Evolutionary conservation across 1,140 invertebrate species (phyloP).

Genomic region (Phymastichus coffea): DNA sequence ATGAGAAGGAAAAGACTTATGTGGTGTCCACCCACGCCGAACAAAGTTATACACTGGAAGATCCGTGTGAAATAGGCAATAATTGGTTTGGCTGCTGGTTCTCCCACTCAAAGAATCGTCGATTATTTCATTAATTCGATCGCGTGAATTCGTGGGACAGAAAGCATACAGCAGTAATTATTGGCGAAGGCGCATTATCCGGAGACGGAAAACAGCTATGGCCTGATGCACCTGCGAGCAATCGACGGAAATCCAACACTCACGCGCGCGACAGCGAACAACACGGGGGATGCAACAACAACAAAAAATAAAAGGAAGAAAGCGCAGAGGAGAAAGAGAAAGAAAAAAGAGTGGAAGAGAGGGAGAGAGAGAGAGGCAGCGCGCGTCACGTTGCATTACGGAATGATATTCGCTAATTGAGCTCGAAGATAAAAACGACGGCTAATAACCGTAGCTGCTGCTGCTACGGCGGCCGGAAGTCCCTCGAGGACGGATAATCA

Average conservation of each 20-base stretch:
- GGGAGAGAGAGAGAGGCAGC: conserved; percentile 28
- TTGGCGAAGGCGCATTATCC: conserved; percentile 38
- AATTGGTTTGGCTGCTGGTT: no score
- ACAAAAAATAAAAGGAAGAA: background rate
- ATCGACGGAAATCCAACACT: conserved; percentile 32
- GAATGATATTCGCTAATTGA: conserved; percentile 55
- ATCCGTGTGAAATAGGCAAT: no score
- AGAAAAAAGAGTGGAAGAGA: background rate
- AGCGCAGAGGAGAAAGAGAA: background rate
- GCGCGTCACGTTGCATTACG: conserved; percentile 53
- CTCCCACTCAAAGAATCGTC: no score
- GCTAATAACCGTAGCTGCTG: conserved; percentile 49
- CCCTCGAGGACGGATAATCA: conserved; percentile 48
- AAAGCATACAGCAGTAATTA: conserved; percentile 33
- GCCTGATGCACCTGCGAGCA: conserved; percentile 19
- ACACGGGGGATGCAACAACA: background rate
- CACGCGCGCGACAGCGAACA: background rate
- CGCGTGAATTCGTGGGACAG: background rate
- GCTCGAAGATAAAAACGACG: conserved; percentile 55
- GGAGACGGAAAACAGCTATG: no score
- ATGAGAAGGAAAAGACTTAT: no score
- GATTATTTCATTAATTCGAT: conserved; percentile 35
- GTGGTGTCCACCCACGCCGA: no score
- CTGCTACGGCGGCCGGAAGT: conserved; percentile 28
- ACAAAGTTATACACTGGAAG: no score